phyloP scores from a whole-genome alignment of 2,888 invertebrate genomes.

The Epinotia brunnichana region DNA sequence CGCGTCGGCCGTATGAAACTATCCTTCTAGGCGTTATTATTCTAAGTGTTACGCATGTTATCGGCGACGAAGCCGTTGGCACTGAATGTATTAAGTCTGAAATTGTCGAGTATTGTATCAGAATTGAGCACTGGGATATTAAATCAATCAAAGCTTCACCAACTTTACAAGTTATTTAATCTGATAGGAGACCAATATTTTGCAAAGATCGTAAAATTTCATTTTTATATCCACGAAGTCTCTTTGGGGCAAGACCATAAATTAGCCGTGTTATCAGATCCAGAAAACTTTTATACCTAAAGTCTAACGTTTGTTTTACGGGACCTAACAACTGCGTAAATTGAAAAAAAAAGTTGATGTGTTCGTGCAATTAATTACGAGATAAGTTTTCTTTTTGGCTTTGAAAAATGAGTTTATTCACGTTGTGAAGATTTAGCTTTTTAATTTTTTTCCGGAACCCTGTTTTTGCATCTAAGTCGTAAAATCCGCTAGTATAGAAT shows the following conservation, averaged over 20 bases:
- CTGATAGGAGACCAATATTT: slow-evolving; percentile 11
- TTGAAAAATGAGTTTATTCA: background rate
- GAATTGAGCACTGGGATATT: background rate
- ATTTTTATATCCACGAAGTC: slow-evolving; percentile 25
- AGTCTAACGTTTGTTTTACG: slow-evolving; percentile 25
- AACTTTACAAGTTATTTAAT: slow-evolving; percentile 11
- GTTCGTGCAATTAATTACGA: background rate
- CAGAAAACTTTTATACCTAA: slow-evolving; percentile 32
- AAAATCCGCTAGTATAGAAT: too few relatives aligned
- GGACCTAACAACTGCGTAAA: slow-evolving; percentile 14
- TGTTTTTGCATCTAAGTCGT: too few relatives aligned
- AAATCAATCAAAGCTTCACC: background rate
- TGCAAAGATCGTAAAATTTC: slow-evolving; percentile 29
- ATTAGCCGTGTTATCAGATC: slow-evolving; percentile 35
- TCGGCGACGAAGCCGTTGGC: too few relatives aligned
- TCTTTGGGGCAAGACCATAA: slow-evolving; percentile 20
- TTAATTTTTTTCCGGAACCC: too few relatives aligned
- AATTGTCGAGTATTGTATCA: too few relatives aligned
- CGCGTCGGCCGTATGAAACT: too few relatives aligned
- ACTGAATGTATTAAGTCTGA: too few relatives aligned
- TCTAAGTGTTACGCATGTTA: too few relatives aligned
- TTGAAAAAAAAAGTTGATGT: slow-evolving; percentile 28
- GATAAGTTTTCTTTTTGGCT: background rate
- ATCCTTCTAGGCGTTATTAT: too few relatives aligned
- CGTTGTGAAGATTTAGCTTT: too few relatives aligned